These are phyloP conservation scores for Paraplagusia blochii DNA, from an alignment of 2,113 vertebrate genomes.

Conservation along the genomic window DNA sequence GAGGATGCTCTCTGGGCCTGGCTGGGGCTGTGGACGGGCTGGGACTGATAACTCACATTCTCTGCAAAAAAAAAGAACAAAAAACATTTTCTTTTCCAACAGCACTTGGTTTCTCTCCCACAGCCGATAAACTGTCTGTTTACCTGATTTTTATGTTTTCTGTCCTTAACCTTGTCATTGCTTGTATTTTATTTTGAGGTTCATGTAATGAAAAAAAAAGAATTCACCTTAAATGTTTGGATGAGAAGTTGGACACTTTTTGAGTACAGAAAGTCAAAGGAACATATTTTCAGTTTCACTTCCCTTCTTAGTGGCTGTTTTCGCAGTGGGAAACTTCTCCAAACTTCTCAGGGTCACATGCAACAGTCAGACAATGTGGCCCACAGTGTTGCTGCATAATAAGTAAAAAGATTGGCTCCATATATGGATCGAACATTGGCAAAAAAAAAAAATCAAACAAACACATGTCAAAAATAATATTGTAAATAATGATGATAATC, in stretches of 20 bases:
- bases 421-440: neutral
- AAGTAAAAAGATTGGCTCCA: neutral
- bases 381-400: slow-evolving; percentile 5
- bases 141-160: slow-evolving; percentile 17
- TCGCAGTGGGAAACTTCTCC: slow-evolving; percentile 19
- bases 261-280: neutral
- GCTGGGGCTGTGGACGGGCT: neutral
- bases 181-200: slow-evolving; percentile 4
- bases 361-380: slow-evolving; percentile 17
- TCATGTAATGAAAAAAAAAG: neutral
- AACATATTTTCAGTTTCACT: slow-evolving; percentile 27
- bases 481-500: neutral
- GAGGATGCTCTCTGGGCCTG: slow-evolving; percentile 38
- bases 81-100: neutral
- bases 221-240: too few species aligned
- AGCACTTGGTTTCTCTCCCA: neutral
- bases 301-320: slow-evolving; percentile 19
- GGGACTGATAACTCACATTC: slow-evolving; percentile 26
- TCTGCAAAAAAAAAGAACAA: slow-evolving; percentile 6
- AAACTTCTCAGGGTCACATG: slow-evolving; percentile 30
- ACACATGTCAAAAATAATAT: neutral
- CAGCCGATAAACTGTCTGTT: neutral
- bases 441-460: too few species aligned
- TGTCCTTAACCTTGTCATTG: neutral
- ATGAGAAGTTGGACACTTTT: too few species aligned